These are phyloP conservation scores for Recurvirostra avosetta DNA, from an alignment of 2,113 vertebrate species.

Conservation along the genomic window DNA sequence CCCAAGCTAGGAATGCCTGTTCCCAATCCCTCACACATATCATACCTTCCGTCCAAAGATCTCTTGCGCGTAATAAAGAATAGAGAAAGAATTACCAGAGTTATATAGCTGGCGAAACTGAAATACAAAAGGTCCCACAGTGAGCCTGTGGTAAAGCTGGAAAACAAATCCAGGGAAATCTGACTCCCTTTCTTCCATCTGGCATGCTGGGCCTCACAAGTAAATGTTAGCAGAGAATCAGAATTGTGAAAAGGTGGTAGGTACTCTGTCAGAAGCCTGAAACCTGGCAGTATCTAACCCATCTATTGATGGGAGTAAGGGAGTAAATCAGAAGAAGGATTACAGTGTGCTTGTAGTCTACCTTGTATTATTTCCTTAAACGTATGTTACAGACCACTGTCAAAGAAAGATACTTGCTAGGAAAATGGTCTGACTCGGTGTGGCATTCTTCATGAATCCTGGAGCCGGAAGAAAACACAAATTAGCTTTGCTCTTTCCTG, in stretches of 20 bases:
- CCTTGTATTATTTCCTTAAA: background rate
- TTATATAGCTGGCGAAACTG: background rate
- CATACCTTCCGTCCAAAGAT: background rate
- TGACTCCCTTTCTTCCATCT: background rate
- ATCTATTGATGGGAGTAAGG: background rate
- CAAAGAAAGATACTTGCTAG: background rate
- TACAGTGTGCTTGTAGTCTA: background rate
- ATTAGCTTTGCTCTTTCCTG: background rate
- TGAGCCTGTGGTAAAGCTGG: background rate
- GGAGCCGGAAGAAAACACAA: background rate
- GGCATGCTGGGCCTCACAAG: background rate
- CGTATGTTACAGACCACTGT: background rate
- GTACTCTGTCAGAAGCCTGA: background rate
- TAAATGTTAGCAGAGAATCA: background rate
- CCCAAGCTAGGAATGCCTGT: background rate
- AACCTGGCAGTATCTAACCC: background rate
- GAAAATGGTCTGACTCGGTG: background rate
- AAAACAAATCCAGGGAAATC: background rate
- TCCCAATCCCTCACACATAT: fast-evolving
- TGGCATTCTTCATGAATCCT: background rate
- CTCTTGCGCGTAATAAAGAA: background rate
- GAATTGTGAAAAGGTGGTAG: background rate
- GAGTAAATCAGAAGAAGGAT: background rate
- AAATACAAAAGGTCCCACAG: background rate
- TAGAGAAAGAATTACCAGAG: background rate